Conservation (phyloP, 2,797 vertebrate genomes). For the Neomorphus geoffroyi region DNA sequence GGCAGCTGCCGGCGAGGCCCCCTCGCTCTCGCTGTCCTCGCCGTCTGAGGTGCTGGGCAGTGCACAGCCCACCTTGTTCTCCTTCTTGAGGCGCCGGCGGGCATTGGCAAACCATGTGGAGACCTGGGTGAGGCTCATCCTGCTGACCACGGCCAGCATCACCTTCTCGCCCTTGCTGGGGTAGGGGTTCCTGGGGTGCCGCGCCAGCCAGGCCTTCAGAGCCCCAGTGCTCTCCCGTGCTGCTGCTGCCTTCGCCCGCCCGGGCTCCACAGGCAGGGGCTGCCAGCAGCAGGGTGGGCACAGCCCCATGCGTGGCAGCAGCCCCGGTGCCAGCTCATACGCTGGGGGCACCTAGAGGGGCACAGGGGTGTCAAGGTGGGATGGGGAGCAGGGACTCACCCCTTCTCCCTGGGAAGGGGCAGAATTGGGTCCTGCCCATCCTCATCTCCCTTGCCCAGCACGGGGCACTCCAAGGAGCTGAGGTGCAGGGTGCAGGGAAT, state of each 20-base stretch:
- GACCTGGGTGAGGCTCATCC: constrained; percentile 71
- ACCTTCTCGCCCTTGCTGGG: constrained; percentile 70
- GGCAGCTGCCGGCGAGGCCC: fast-evolving
- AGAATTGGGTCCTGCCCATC: not conserved
- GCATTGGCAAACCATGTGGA: constrained; percentile 96
- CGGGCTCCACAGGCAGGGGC: not conserved
- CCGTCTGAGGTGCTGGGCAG: fast-evolving
- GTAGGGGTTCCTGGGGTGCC: constrained; percentile 59
- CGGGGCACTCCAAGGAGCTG: fast-evolving
- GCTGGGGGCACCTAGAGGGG: constrained; percentile 1
- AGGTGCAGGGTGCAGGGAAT: not conserved
- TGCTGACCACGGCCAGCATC: constrained; percentile 16
- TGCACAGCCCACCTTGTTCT: constrained; percentile 80
- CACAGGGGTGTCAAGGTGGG: not conserved
- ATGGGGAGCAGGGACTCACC: not conserved
- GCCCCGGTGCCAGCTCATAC: not conserved
- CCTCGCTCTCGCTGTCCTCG: constrained; percentile 28
- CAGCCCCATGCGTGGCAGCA: not conserved
- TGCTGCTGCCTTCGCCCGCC: fast-evolving
- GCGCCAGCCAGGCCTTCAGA: constrained; percentile 62
- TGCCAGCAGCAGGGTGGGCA: not conserved
- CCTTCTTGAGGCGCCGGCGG: constrained; percentile 90
- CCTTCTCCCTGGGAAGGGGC: fast-evolving
- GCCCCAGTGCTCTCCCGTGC: constrained; percentile 51
- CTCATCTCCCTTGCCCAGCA: fast-evolving